A percentile compares a stretch with the other conserved stretches of the same genome.
Conservation (phyloP, 2,797 vertebrate genomes). For the Neomorphus geoffroyi region DNA sequence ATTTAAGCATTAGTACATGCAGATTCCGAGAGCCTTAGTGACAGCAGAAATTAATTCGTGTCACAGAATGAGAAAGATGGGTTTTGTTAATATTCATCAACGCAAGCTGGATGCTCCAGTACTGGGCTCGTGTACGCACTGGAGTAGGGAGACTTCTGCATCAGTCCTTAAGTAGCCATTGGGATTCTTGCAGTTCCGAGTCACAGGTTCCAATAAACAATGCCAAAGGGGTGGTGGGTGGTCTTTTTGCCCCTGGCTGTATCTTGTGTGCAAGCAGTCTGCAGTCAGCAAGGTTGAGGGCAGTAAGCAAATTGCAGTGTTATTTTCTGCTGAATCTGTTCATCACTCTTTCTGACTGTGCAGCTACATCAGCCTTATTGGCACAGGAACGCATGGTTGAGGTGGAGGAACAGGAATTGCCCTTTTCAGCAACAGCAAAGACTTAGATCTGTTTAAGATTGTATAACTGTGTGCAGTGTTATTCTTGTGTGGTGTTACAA, state of each 20-base stretch:
- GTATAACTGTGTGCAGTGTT: background rate
- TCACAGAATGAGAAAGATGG: background rate
- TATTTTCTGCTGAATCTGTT: background rate
- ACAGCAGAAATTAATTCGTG: background rate
- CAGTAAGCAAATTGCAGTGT: background rate
- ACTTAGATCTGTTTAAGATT: background rate
- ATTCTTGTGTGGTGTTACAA: background rate
- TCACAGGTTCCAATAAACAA: background rate
- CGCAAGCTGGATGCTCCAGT: background rate
- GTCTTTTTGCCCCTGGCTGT: background rate
- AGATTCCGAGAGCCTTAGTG: background rate
- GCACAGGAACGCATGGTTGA: accelerated
- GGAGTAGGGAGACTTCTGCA: background rate
- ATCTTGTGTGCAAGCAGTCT: background rate
- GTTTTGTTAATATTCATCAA: background rate
- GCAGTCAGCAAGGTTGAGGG: background rate
- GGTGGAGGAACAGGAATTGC: conserved; percentile 9
- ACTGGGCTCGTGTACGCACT: accelerated
- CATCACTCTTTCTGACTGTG: background rate
- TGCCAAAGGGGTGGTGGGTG: background rate
- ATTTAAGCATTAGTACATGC: background rate
- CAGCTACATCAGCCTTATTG: background rate
- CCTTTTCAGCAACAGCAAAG: background rate
- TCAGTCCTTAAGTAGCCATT: background rate
- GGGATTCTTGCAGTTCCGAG: background rate